Conservation (phyloP, 2,888 invertebrate species). For the Parasteatoda lunata region DNA sequence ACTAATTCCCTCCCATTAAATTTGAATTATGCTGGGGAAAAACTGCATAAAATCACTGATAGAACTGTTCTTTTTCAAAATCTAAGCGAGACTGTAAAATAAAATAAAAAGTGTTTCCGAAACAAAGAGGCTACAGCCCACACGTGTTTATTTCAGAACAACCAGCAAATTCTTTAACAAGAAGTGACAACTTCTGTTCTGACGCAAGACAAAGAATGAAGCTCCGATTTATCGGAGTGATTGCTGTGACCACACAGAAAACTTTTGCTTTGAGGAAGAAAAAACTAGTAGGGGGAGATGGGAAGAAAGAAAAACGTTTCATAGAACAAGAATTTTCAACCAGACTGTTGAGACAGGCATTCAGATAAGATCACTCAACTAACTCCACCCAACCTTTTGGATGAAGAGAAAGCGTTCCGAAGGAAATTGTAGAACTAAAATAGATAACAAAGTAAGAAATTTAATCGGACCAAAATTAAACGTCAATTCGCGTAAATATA, state of each 20-base stretch:
- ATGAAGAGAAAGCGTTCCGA: background rate
- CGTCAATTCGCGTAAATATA: too few relatives aligned
- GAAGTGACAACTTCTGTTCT: constrained; percentile 56
- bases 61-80: too few relatives aligned
- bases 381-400: constrained; percentile 46
- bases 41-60: too few relatives aligned
- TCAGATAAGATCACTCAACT: constrained; percentile 35
- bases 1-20: too few relatives aligned
- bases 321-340: constrained; percentile 9
- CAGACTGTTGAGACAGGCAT: background rate
- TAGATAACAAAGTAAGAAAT: too few relatives aligned
- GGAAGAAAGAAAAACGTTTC: background rate
- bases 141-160: constrained; percentile 37
- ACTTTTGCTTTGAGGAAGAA: background rate
- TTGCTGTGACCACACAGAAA: constrained; percentile 50
- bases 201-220: constrained; percentile 27
- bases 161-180: constrained; percentile 46
- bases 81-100: background rate
- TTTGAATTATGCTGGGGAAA: too few relatives aligned
- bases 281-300: background rate
- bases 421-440: background rate
- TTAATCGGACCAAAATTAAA: too few relatives aligned
- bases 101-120: constrained; percentile 4
- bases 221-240: constrained; percentile 41
- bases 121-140: background rate